phyloP scores from a whole-genome alignment of 2,797 vertebrate species.

The Rousettus madagascariensis region DNA sequence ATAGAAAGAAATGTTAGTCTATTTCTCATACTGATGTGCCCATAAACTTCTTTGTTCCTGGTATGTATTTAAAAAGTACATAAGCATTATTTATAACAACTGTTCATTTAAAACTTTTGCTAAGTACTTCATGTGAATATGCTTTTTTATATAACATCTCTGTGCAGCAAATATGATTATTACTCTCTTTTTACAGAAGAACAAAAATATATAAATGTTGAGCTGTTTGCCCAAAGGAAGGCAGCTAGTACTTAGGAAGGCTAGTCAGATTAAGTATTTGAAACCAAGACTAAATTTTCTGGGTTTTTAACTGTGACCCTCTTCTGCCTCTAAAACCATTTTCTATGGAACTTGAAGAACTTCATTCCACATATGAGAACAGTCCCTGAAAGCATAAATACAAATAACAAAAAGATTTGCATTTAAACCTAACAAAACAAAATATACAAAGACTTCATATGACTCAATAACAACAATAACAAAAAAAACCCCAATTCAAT shows the following conservation, averaged over 20 bases:
- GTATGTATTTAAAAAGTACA: not conserved
- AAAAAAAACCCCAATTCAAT: too few species aligned
- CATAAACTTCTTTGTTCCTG: not conserved
- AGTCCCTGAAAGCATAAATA: not conserved
- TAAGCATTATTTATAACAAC: not conserved
- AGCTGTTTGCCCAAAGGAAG: not conserved
- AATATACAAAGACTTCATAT: too few species aligned
- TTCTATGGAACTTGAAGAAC: not conserved
- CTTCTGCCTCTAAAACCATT: not conserved
- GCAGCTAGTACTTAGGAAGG: not conserved
- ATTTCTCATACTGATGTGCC: not conserved
- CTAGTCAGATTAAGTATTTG: not conserved
- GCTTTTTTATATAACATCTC: not conserved
- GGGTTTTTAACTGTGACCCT: not conserved
- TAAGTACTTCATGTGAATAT: not conserved
- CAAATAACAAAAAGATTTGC: slow-evolving; percentile 12
- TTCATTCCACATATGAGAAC: not conserved
- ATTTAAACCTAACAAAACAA: slow-evolving; percentile 23
- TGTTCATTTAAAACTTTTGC: not conserved
- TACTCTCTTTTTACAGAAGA: slow-evolving; percentile 14
- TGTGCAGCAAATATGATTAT: not conserved
- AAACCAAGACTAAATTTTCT: not conserved
- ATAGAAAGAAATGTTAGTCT: not conserved
- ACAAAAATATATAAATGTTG: not conserved
- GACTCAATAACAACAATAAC: too few species aligned